Evolutionary conservation across 2,113 vertebrate species (phyloP).

Genomic region (Oncorhynchus masou): DNA sequence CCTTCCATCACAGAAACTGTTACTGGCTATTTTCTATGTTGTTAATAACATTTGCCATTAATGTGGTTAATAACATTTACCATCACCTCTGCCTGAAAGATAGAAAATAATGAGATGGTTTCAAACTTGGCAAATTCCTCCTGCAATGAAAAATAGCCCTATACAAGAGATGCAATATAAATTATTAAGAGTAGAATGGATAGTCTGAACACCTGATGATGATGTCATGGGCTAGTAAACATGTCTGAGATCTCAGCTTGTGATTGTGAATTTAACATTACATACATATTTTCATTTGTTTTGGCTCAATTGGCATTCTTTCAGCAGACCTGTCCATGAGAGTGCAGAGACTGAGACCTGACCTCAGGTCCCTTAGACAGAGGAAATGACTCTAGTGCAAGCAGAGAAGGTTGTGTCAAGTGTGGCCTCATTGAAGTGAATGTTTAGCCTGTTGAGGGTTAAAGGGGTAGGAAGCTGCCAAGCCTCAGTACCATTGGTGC

Average conservation of each 20-base stretch:
- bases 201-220: neutral
- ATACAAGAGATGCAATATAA: neutral
- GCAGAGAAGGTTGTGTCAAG: neutral
- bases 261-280: too few species aligned
- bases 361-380: neutral
- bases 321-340: neutral
- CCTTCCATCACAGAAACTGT: neutral
- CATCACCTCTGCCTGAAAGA: neutral
- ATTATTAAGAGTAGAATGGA: neutral
- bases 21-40: slow-evolving; percentile 4
- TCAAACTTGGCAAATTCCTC: slow-evolving; percentile 43
- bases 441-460: slow-evolving; percentile 2
- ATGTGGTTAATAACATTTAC: too few species aligned
- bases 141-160: slow-evolving; percentile 2
- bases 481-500: neutral
- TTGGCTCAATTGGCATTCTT: neutral
- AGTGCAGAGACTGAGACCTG: slow-evolving; percentile 1
- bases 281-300: too few species aligned
- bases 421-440: neutral
- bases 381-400: neutral
- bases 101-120: slow-evolving; percentile 16
- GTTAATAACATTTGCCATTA: neutral
- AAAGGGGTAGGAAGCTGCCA: neutral
- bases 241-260: neutral
- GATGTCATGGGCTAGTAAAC: neutral